These are phyloP conservation scores for Saxidomus purpurata DNA, from an alignment of 1,140 invertebrate species.

Conservation along the genomic window DNA sequence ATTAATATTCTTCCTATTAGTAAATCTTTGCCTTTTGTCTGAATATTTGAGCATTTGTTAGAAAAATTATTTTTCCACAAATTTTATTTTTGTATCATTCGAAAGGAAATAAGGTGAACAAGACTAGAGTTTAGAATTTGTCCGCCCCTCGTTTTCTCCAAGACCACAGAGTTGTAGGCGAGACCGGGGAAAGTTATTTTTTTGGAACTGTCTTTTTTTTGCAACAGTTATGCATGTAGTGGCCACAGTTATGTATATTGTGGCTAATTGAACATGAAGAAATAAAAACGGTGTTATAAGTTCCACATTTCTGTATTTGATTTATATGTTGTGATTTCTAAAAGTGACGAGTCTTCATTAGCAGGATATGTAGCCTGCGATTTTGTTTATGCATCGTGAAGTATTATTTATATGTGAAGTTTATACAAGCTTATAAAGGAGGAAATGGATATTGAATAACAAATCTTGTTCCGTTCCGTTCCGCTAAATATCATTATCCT, in stretches of 20 bases:
- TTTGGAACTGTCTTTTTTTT: conserved; percentile 43
- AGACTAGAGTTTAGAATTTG: conserved; percentile 53
- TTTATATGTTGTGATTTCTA: no score
- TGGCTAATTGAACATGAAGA: conserved; percentile 48
- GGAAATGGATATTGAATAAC: no score
- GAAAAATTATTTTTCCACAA: conserved; percentile 53
- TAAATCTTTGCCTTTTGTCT: conserved; percentile 54
- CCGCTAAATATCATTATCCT: no score
- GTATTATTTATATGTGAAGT: no score
- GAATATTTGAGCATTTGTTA: conserved; percentile 54
- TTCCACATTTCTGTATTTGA: no score
- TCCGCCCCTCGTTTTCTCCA: conserved; percentile 52
- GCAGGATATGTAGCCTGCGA: no score
- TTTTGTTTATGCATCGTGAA: no score
- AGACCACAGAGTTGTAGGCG: conserved; percentile 52
- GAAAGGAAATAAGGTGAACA: conserved; percentile 54
- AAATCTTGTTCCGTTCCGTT: no score
- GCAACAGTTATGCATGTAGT: conserved; percentile 50
- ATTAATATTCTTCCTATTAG: conserved; percentile 55
- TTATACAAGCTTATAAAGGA: no score
- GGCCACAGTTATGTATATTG: conserved; percentile 40
- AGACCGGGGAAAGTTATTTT: conserved; percentile 49
- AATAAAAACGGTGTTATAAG: no score
- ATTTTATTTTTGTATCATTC: conserved; percentile 54
- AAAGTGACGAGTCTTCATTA: no score